Evolutionary conservation across 2,113 vertebrate genomes (phyloP).

Genomic region (Amblyopsis rosae): DNA sequence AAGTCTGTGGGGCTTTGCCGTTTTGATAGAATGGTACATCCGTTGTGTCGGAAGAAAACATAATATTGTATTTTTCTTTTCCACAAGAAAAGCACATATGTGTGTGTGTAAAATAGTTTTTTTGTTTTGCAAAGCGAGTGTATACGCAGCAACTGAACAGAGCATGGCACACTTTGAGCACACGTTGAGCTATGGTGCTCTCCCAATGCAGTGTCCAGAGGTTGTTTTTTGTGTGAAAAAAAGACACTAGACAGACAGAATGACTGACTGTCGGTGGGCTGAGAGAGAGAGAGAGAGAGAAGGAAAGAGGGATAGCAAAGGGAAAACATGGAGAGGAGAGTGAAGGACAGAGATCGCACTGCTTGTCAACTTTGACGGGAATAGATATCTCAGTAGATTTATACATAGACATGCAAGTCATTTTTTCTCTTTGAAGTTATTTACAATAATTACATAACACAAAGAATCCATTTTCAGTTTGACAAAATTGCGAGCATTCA

Average conservation of each 20-base stretch:
- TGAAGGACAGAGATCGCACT: slow-evolving; percentile 57
- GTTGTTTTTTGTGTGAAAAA: too few relatives aligned
- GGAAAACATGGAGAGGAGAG: neutral
- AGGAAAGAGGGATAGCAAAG: slow-evolving; percentile 1
- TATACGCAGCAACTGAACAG: slow-evolving; percentile 16
- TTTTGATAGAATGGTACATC: neutral
- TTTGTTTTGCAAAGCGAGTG: neutral
- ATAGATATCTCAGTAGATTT: slow-evolving; percentile 77
- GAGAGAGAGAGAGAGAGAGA: neutral
- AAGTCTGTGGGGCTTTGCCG: neutral
- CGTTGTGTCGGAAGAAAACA: neutral
- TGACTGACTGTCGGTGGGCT: neutral
- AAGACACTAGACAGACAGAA: neutral
- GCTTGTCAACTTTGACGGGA: slow-evolving; percentile 76
- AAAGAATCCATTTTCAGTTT: slow-evolving; percentile 79
- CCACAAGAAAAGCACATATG: neutral
- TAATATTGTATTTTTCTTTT: neutral
- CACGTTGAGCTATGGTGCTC: slow-evolving; percentile 9
- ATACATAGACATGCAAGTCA: slow-evolving; percentile 85
- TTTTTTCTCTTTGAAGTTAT: slow-evolving; percentile 80
- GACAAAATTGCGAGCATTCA: slow-evolving; percentile 80
- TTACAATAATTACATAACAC: slow-evolving; percentile 85
- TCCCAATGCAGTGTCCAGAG: neutral
- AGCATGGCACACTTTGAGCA: slow-evolving; percentile 3
- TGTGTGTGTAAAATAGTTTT: too few relatives aligned